Base-by-base conservation (phyloP, 2,113 vertebrate genomes). In the Regulus satrapa region DNA sequence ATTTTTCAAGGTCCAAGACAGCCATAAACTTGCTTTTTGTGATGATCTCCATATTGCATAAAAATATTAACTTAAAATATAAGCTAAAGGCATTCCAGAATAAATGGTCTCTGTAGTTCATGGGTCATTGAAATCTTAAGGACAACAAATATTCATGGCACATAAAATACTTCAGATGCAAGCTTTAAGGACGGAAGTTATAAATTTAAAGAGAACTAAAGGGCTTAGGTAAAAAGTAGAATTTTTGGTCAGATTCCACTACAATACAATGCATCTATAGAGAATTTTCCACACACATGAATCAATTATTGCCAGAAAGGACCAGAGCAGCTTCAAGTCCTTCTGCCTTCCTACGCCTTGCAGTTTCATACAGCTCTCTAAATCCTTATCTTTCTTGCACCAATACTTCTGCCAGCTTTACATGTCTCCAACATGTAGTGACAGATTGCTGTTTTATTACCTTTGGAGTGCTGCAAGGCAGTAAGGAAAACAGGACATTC, bases 151-250 rank as follows among this genome's bases (percentile, higher is more conserved):
- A 82, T 54, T 38, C 54, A 91, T 64, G 52, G 64, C 52, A 78
- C 54, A 85, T 82, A 84, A 82, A 95, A 82, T 28, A 82, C 24
- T 14, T 52, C 56, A 85, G 77, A 94, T 49, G 14, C 38, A 79
- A 87, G 36, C 45, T 79, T 81, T 78, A 74, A 81, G 69, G 64
- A 74, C 89, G 79, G 51, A 92, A 91, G 80, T 81, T 16, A 49
- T 54, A 82, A 72, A 91, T 49, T 36, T 73, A 56, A 94, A 68
- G 51, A 73, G 18, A 91, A 68, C 25, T 64, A 59, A 89, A 87
- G 14, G 26, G 28, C 61, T 94, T 85, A 89, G 81, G 79, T 61
- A 85, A 18, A 16, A 82, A 87, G 73, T 31, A 92, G 84, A 94
- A 49, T 58, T 89, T 59, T 52, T 79, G 5, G 23, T 92, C 59